Base-by-base conservation (phyloP, 2,797 vertebrate species). In the Salmo trutta region DNA sequence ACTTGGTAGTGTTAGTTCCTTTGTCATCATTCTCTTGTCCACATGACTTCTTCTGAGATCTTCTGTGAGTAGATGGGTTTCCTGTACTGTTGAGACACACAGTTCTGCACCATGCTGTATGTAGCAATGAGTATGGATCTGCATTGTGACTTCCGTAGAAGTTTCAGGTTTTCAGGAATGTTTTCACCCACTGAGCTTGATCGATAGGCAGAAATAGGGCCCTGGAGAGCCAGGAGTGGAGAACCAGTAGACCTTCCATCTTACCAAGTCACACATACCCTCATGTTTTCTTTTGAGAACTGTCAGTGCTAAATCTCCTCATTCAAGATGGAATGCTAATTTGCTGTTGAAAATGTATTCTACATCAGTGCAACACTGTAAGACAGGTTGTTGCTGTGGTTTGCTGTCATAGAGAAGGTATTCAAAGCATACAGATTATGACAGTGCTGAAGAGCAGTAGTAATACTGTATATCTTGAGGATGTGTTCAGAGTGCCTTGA, bases 401-500 rank as follows among this genome's bases (percentile, higher is more conserved):
- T 59, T 59, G 19, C n/a, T 59, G 56, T 59, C 56, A 59, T 2
- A 59, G 76, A 74, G 56, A 17, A 12, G 3, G 16, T 69, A 71
- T 79, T 85, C 74, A 29, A 31, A 71, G 33, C 27, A 36, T 75
- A 62, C 56, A 41, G 53, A 80, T 75, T 56, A 73, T 78, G 79
- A 83, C 85, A 78, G 68, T 19, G 1, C 75, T 82, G 82, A 83
- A 74, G 75, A 84, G 73, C 75, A 67, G 33, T 47, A 78, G 72
- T 70, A 74, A 79, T 70, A 79, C n/a, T 71, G 79, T 82, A 82
- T 76, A 81, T 79, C 76, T 76, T 77, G 24, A 73, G 79, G 47
- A 79, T 78, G 77, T 4, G 65, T 65, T 77, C 47, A 31, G 74
- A 77, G 74, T 15, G 59, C 59, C 52, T 79, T 71, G 75, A 86